Percentiles rank a stretch among this genome's conserved stretches.
Conservation (phyloP, 2,888 invertebrate species). For the Poecilobothrus nobilitatus region DNA sequence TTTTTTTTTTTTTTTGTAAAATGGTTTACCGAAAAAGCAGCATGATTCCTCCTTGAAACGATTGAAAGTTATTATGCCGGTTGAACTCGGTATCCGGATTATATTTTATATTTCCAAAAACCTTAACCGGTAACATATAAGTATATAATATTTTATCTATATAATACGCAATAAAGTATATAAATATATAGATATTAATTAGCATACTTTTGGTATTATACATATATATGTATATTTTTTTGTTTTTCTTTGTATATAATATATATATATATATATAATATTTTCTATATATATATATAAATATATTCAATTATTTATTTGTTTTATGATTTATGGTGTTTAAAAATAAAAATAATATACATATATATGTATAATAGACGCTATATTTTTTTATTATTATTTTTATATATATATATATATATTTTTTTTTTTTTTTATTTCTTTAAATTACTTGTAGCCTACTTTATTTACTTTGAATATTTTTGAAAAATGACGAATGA, state of each 20-base stretch:
- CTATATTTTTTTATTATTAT: slow-evolving; percentile 3
- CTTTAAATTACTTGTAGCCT: no score
- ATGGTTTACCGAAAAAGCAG: slow-evolving; percentile 79
- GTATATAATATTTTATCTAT: slow-evolving; percentile 6
- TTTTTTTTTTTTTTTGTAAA: slow-evolving; percentile 27
- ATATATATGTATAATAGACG: slow-evolving; percentile 16
- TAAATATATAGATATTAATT: slow-evolving; percentile 14
- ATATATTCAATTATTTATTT: slow-evolving; percentile 21
- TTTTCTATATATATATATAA: slow-evolving; percentile 25
- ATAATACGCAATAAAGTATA: slow-evolving; percentile 6
- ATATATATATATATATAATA: slow-evolving; percentile 23
- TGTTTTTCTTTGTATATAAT: not conserved
- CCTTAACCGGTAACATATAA: slow-evolving; percentile 47
- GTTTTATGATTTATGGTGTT: not conserved
- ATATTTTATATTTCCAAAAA: slow-evolving; percentile 87
- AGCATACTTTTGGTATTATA: slow-evolving; percentile 23
- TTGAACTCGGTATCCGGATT: slow-evolving; percentile 78
- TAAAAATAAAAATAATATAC: not conserved
- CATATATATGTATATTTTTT: slow-evolving; percentile 25
- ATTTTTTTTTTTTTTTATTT: not conserved
- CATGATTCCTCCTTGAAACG: slow-evolving; percentile 84
- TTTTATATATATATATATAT: not conserved
- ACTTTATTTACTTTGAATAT: no score
- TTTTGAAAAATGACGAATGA: no score
- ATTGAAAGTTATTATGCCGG: slow-evolving; percentile 93